Base-by-base conservation (phyloP, 2,888 invertebrate species). In the Daptonema setosum region DNA sequence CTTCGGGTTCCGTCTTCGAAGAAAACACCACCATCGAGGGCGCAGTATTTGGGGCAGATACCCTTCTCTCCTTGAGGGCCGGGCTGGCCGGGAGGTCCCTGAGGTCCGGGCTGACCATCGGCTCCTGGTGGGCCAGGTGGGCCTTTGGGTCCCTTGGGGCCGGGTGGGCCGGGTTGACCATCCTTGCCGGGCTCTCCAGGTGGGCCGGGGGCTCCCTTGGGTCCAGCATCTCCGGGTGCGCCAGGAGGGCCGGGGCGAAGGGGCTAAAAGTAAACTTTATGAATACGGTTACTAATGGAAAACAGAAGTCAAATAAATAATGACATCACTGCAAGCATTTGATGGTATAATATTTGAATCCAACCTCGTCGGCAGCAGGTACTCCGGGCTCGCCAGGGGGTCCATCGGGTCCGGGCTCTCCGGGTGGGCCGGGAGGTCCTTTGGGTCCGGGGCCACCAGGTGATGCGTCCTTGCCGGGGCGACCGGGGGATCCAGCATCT, bases 391-490 rank as follows among this genome's bases (percentile, higher is more conserved):
- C 54, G 25, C 56, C 56, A 28, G 56, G 53, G 2, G 56, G 56
- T 29, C 56, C 56, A 25, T 51, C 51, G 11, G 28, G 50, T n/a
- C 56, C 56, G n/a, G 56, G 30, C 52, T 56, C 56, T 1, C 58
- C 55, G 25, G 58, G 58, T 20, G 56, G 60, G 35, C 53, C 54
- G 25, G 51, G 52, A 1, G 56, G 56, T 17, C 56, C 65, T 64
- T 51, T 60, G 57, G 52, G 61, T 58, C 60, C 65, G 30, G 63
- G 63, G 5, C 60, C 58, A 59, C 65, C 65, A 14, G 61, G 61
- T 24, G 61, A 57, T 59, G 63, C 64, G 56, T 61, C 60, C 2
- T 57, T 57, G 52, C 65, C 65, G 22, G 62, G 62, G 24, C 61
- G 61, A 56, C 65, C 64, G 55, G 64, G 63, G 24, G 56, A 51